Percentiles rank a stretch among this genome's conserved stretches.
These are phyloP conservation scores for Endotricha flammealis DNA, from an alignment of 2,888 invertebrate species.

Conservation along the genomic window DNA sequence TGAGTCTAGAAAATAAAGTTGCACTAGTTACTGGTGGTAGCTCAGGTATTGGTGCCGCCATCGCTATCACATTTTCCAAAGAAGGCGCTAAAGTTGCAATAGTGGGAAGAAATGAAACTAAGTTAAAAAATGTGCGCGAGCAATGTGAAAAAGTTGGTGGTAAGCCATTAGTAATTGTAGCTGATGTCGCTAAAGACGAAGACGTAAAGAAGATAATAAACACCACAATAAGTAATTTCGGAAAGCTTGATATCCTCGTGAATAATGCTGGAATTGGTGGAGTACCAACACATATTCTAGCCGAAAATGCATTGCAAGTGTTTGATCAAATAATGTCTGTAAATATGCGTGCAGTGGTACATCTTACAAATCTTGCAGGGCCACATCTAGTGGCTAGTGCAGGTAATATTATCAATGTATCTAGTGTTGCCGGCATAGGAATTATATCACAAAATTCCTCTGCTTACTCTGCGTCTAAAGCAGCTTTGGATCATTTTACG, in stretches of 20 bases:
- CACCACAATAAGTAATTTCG: slow-evolving; percentile 80
- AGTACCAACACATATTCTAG: slow-evolving; percentile 14
- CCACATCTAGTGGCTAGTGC: slow-evolving; percentile 85
- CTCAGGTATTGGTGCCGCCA: slow-evolving; percentile 15
- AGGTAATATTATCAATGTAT: slow-evolving; percentile 91
- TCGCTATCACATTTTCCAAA: slow-evolving; percentile 12
- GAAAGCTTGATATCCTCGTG: slow-evolving; percentile 83
- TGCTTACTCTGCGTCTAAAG: slow-evolving; percentile 82
- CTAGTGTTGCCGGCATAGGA: slow-evolving; percentile 74
- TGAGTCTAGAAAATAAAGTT: slow-evolving; percentile 11
- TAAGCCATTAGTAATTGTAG: slow-evolving; percentile 8
- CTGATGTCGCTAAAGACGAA: slow-evolving; percentile 20
- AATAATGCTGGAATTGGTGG: slow-evolving; percentile 55
- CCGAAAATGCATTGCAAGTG: slow-evolving; percentile 11
- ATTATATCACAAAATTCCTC: slow-evolving; percentile 18
- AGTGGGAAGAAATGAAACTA: slow-evolving; percentile 12
- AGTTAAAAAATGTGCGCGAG: slow-evolving; percentile 12
- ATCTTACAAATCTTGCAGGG: slow-evolving; percentile 85
- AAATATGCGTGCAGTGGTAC: slow-evolving; percentile 84
- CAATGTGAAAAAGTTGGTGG: slow-evolving; percentile 8
- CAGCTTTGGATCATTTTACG: slow-evolving; percentile 92
- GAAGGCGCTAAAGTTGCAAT: slow-evolving; percentile 12
- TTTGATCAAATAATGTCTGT: slow-evolving; percentile 79
- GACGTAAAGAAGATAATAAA: slow-evolving; percentile 58
- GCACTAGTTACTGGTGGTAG: slow-evolving; percentile 12